Conservation (phyloP, 2,888 invertebrate genomes). For the Drosophila kanekoi region DNA sequence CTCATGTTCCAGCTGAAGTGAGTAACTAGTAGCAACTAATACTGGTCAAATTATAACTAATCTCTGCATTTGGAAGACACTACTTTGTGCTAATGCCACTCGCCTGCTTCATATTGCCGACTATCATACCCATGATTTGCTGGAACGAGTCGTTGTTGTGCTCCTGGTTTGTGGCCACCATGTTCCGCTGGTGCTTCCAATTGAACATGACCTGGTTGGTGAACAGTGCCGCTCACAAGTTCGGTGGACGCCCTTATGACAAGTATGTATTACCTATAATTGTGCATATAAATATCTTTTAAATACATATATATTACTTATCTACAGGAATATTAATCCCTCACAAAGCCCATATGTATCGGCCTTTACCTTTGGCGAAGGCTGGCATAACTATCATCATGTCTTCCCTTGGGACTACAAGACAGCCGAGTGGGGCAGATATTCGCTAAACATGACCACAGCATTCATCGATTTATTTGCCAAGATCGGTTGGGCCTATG, state of each 20-base stretch:
- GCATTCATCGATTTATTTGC: conserved; percentile 92
- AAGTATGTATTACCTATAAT: conserved; percentile 84
- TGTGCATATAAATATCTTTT: too few species aligned
- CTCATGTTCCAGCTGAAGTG: conserved; percentile 94
- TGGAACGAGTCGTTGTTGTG: conserved; percentile 91
- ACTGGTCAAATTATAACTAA: neutral
- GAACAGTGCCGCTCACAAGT: conserved; percentile 94
- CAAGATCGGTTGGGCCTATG: conserved; percentile 94
- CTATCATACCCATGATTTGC: conserved; percentile 89
- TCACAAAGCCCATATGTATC: conserved; percentile 88
- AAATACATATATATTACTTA: neutral
- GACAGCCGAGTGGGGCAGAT: conserved; percentile 91
- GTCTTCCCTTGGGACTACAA: conserved; percentile 94
- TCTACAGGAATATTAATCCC: conserved; percentile 86
- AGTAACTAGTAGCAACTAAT: conserved; percentile 81
- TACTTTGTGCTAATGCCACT: conserved; percentile 89
- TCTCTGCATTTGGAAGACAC: conserved; percentile 85
- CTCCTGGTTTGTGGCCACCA: conserved; percentile 88
- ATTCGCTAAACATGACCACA: conserved; percentile 90
- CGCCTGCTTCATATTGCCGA: conserved; percentile 91
- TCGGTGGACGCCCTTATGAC: conserved; percentile 91
- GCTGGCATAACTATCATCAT: conserved; percentile 94
- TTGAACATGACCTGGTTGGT: conserved; percentile 96
- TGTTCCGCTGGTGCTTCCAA: conserved; percentile 91
- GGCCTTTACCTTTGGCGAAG: conserved; percentile 88